Base-by-base conservation (phyloP, 2,113 vertebrate genomes). In the Heterochromis multidens region DNA sequence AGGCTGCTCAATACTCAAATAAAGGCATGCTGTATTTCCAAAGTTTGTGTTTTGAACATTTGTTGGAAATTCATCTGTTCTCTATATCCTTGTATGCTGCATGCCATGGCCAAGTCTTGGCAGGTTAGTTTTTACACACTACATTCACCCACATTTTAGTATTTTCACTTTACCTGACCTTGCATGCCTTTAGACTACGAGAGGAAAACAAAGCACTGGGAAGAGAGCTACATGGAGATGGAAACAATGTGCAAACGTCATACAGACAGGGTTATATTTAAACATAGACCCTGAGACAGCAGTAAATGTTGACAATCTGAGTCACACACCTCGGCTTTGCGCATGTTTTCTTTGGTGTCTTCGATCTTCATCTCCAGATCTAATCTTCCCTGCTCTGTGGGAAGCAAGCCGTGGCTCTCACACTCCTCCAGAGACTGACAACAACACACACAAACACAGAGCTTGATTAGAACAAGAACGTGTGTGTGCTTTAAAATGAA, bases 301-400 rank as follows among this genome's bases (percentile, higher is more conserved):
- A 72, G n/a, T 19, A 58, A 61, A 74, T 23, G 29, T 56, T 1
- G 4, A 59, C 27, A 12, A 27, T 78, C 3, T 33, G 72, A 74
- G 63, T 60, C 43, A 89, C 94, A 77, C 14, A 95, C 99, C 98
- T 99, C 98, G 11, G 99, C 97, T 95, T 99, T 99, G 87, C 99
- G 98, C 37, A 99, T 98, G 85, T 95, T 97, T 94, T 99, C 98
- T 96, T 96, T 98, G 91, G 97, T 97, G 89, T 99, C 98, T 23
- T 99, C 99, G 29, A 98, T 97, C 91, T 97, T 98, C 94, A 98
- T 96, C 91, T 99, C 99, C 93, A 99, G 95, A 9, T 99, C 99
- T 19, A 91, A 95, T 82, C 98, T 96, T 77, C 94, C 97, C 86
- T 98, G 98, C 87, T 99, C 99, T 4, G 97, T 96, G 52, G 96